Evolutionary conservation across 2,113 vertebrate genomes (phyloP), one percentile per base, ranked within the genome.

Genomic region (Taxidea taxus): DNA sequence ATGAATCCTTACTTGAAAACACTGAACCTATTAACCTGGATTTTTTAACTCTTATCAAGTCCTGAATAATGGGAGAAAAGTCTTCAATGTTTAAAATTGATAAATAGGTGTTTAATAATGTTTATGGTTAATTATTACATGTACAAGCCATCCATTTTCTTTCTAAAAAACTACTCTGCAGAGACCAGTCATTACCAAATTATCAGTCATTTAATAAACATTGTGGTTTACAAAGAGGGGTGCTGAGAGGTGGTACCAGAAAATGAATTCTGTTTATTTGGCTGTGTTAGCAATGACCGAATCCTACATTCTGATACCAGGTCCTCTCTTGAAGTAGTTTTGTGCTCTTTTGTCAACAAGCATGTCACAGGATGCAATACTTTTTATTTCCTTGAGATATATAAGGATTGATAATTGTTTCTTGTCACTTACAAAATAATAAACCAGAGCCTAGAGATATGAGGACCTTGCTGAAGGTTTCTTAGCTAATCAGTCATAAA

Each of bases 381-480:
- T 49, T 62, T 85, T 81, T 74, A 68, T 86, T 91, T 92, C 44
- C 58, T 81, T 85, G 77, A 66, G 64, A 18, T 66, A 51, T 7
- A 0, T 78, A 70, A 66, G 20, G 20, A 27, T 86, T 66, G 44
- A 74, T 86, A 23, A 83, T 87, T 44, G 4, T 87, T 94, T 25
- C 47, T n/a, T 92, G 31, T 92, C 51, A 34, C 34, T 92, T 94
- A 44, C 12, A 84, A 82, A 64, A 74, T 90, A 16, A 81, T 80
- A 86, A 91, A 56, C 44, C 7, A 66, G 27, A 77, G 14, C 39
- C 66, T 29, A 87, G 44, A 66, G 64, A 70, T 78, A 25, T 15
- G 87, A 90, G 6, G 74, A 92, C 34, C 58, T 86, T 90, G 34
- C 42, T 82, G 37, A 94, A 97, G 60, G 37, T 87, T 95, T 95